Evolutionary conservation across 2,113 vertebrate species (phyloP).

Genomic region (Paratilapia polleni): DNA sequence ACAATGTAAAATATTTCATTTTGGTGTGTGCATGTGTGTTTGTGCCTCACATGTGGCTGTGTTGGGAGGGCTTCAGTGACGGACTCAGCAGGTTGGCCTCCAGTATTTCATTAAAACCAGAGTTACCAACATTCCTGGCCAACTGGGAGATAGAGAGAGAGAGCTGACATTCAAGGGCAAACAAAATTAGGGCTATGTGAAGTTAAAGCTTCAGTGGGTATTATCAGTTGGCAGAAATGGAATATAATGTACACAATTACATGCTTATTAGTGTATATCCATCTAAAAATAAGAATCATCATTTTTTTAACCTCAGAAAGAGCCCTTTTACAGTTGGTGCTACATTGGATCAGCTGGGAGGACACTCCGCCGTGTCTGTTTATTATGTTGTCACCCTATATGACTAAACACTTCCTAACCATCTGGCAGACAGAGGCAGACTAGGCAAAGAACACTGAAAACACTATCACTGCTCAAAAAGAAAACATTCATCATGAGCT

Average conservation of each 20-base stretch:
- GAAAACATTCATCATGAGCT: too few species aligned
- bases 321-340: rapidly evolving
- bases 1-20: neutral
- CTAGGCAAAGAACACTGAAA: too few species aligned
- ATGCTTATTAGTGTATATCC: too few species aligned
- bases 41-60: slow-evolving; percentile 64
- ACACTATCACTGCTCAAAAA: too few species aligned
- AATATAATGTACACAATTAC: too few species aligned
- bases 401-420: too few species aligned
- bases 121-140: slow-evolving; percentile 71
- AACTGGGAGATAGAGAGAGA: slow-evolving; percentile 42
- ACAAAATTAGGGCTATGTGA: neutral
- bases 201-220: neutral
- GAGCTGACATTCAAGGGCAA: neutral
- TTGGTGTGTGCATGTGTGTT: neutral
- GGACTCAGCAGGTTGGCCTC: slow-evolving; percentile 71
- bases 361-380: neutral
- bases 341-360: neutral
- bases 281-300: neutral
- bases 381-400: too few species aligned
- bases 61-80: slow-evolving; percentile 63
- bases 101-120: slow-evolving; percentile 72
- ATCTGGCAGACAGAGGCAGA: too few species aligned
- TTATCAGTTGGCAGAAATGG: neutral
- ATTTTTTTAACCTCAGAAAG: neutral